Conservation (phyloP, 2,888 invertebrate species). For the Phyto melanocephala region DNA sequence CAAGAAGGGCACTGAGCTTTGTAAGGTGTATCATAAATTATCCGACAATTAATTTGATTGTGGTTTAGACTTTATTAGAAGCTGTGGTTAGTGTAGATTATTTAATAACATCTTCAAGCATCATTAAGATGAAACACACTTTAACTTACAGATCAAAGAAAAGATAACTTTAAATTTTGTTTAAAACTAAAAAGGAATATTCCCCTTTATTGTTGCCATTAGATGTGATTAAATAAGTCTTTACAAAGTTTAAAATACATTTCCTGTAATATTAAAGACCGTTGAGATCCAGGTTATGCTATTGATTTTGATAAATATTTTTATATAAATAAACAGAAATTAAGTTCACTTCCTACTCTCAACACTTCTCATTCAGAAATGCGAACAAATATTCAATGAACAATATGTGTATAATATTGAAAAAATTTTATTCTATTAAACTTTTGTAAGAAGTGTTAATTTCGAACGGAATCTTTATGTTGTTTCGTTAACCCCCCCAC, state of each 20-base stretch:
- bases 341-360: background rate
- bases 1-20: no score
- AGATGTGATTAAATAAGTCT: no score
- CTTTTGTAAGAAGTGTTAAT: slow-evolving; percentile 43
- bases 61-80: no score
- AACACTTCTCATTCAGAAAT: background rate
- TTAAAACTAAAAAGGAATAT: no score
- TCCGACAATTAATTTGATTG: no score
- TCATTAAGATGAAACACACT: no score
- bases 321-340: slow-evolving; percentile 11
- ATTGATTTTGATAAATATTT: background rate
- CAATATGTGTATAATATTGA: background rate
- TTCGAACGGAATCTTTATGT: slow-evolving; percentile 45
- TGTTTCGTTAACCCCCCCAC: slow-evolving; percentile 1
- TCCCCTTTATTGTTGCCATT: no score
- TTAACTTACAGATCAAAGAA: no score
- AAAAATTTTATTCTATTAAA: slow-evolving; percentile 21
- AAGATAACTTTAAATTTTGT: no score
- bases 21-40: no score
- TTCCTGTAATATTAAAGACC: background rate
- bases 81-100: no score
- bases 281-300: background rate
- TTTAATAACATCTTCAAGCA: no score
- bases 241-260: background rate
- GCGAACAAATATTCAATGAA: background rate